Conservation (phyloP, 2,113 vertebrate species). For the Xiphophorus maculatus region DNA sequence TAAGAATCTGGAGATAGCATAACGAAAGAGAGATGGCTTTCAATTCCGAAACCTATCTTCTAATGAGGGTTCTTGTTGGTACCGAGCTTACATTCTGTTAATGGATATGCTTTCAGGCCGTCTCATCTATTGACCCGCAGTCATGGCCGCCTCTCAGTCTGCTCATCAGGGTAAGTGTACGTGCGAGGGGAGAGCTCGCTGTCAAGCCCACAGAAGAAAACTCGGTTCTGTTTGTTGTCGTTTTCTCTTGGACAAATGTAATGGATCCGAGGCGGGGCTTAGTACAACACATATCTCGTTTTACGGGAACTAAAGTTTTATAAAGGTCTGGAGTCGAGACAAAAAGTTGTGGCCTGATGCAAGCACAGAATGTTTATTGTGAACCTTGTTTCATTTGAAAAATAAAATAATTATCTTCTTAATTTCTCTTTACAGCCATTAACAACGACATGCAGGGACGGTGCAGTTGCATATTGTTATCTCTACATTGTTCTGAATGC, state of each 20-base stretch:
- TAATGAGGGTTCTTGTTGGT: slow-evolving; percentile 54
- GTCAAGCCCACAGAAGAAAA: slow-evolving; percentile 34
- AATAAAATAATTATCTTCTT: no score
- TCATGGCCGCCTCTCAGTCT: slow-evolving; percentile 32
- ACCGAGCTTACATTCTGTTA: slow-evolving; percentile 4
- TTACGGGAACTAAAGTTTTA: slow-evolving; percentile 49
- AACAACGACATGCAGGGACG: no score
- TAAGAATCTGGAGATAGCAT: slow-evolving; percentile 25
- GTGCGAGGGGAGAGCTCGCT: slow-evolving; percentile 12
- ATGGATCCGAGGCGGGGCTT: slow-evolving; percentile 35
- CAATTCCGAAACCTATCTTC: slow-evolving; percentile 47
- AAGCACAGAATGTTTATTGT: background rate
- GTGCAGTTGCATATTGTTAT: no score
- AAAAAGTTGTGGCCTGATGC: background rate
- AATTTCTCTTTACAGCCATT: background rate
- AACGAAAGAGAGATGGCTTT: slow-evolving; percentile 45
- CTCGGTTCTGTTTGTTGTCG: slow-evolving; percentile 42
- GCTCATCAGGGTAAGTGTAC: slow-evolving; percentile 50
- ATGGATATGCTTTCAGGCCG: slow-evolving; percentile 37
- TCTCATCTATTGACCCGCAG: slow-evolving; percentile 38
- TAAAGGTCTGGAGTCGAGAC: slow-evolving; percentile 20
- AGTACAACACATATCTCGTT: slow-evolving; percentile 60
- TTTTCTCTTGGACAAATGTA: slow-evolving; percentile 48
- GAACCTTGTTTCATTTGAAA: no score
- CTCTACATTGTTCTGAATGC: no score